phyloP scores from a whole-genome alignment of 2,797 vertebrate genomes.

The Microcaecilia unicolor region DNA sequence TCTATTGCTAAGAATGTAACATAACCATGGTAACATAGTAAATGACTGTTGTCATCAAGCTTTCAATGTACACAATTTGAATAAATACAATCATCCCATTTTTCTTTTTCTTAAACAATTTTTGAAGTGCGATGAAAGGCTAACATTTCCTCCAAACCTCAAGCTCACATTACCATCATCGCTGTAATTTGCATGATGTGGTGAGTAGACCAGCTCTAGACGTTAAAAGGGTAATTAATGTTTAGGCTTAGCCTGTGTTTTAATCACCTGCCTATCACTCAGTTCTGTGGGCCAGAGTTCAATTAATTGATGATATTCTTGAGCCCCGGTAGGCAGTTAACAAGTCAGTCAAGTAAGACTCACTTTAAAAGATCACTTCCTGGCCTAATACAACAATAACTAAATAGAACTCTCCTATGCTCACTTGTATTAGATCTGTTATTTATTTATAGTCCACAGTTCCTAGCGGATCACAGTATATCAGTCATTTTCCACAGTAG shows the following conservation, averaged over 20 bases:
- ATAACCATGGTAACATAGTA: no score
- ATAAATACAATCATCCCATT: no score
- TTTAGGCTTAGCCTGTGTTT: constrained; percentile 33
- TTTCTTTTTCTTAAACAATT: constrained; percentile 13
- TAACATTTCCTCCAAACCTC: constrained; percentile 26
- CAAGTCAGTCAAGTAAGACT: constrained; percentile 52
- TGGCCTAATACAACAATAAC: no score
- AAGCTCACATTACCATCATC: constrained; percentile 38
- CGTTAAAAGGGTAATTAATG: constrained; percentile 43
- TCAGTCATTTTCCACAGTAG: no score
- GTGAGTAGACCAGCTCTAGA: constrained; percentile 27
- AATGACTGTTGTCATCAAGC: constrained; percentile 3
- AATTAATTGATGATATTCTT: constrained; percentile 62
- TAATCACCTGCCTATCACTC: constrained; percentile 59
- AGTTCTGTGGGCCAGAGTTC: constrained; percentile 51
- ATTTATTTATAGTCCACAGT: no score
- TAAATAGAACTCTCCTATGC: no score
- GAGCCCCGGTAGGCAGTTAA: constrained; percentile 54
- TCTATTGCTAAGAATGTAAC: neutral
- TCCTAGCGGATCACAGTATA: no score
- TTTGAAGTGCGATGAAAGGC: constrained; percentile 26
- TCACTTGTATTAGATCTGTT: no score
- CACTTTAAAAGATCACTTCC: no score
- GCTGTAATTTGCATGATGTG: constrained; percentile 37
- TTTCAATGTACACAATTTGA: no score